Conservation (phyloP, 2,888 invertebrate species). For the Drosophila nr. perissopoda region DNA sequence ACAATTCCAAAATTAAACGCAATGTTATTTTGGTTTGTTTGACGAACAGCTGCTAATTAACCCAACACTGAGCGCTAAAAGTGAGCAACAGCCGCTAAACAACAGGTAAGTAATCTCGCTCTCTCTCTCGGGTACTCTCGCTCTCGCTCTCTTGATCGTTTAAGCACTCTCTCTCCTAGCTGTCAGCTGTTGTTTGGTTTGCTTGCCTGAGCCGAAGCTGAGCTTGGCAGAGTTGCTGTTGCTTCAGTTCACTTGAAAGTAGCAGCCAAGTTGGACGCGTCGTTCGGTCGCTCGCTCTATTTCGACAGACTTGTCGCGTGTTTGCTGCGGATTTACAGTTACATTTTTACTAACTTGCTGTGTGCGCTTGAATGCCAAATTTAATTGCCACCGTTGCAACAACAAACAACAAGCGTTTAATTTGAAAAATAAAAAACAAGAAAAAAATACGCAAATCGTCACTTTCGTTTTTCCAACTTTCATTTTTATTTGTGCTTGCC, state of each 20-base stretch:
- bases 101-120: not conserved
- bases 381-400: constrained; percentile 62
- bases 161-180: constrained; percentile 1
- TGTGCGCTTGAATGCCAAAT: constrained; percentile 81
- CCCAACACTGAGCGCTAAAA: constrained; percentile 50
- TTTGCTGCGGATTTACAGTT: constrained; percentile 64
- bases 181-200: constrained; percentile 43
- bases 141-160: constrained; percentile 7
- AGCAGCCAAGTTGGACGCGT: constrained; percentile 60
- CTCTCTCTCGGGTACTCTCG: constrained; percentile 9
- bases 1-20: not conserved
- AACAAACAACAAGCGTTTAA: constrained; percentile 41
- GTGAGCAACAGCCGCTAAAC: constrained; percentile 18
- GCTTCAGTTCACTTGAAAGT: constrained; percentile 57
- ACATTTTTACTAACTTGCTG: constrained; percentile 50
- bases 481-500: constrained; percentile 53
- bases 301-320: constrained; percentile 14
- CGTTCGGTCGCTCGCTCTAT: constrained; percentile 12
- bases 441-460: constrained; percentile 28
- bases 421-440: constrained; percentile 48
- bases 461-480: constrained; percentile 77
- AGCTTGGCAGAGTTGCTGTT: constrained; percentile 24
- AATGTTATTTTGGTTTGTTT: constrained; percentile 7
- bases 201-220: constrained; percentile 32
- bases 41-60: constrained; percentile 44